Evolutionary conservation across 2,113 vertebrate species (phyloP).

Genomic region (Ciconia stormi): DNA sequence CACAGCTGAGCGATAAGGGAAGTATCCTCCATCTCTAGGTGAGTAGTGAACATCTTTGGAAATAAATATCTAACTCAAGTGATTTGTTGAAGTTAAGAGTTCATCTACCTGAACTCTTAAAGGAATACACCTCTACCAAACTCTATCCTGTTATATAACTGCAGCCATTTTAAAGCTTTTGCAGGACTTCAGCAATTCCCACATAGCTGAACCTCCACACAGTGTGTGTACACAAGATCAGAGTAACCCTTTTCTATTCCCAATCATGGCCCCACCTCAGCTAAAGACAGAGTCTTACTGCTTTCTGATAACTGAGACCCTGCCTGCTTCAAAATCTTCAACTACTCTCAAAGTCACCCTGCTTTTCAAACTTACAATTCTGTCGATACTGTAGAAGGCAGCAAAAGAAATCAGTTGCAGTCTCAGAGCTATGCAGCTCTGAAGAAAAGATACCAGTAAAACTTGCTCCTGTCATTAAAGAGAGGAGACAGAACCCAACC

Average conservation of each 20-base stretch:
- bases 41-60: background rate
- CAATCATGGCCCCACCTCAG: background rate
- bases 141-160: background rate
- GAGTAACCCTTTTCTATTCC: background rate
- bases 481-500: background rate
- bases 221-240: background rate
- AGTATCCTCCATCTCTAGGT: background rate
- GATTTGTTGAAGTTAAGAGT: background rate
- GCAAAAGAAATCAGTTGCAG: background rate
- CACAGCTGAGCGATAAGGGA: background rate
- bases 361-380: background rate
- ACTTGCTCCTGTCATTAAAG: background rate
- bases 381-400: background rate
- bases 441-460: background rate
- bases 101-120: background rate
- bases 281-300: background rate
- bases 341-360: background rate
- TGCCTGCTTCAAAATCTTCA: background rate
- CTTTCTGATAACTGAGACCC: background rate
- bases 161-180: background rate
- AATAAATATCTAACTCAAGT: background rate
- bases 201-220: background rate
- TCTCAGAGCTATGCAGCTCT: background rate
- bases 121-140: background rate
- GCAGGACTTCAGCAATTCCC: background rate